phyloP scores from a whole-genome alignment of 2,113 vertebrate genomes.

The Limnothrissa miodon region DNA sequence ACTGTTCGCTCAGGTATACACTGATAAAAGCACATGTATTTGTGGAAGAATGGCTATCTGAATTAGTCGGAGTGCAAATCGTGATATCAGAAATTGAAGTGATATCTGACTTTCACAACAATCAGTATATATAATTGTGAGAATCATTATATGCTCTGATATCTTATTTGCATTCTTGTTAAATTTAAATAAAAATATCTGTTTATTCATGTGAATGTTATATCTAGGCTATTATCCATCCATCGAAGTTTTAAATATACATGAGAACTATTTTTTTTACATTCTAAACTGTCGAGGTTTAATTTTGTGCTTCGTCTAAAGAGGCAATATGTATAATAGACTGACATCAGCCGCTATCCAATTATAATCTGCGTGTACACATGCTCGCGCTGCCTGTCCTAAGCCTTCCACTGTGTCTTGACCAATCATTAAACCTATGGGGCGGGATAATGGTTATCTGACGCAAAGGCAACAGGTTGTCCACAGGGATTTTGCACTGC shows the following conservation, averaged over 20 bases:
- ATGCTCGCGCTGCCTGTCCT: slow-evolving; percentile 38
- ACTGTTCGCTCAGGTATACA: too few species aligned
- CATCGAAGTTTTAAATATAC: neutral
- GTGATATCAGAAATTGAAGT: too few species aligned
- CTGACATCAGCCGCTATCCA: slow-evolving; percentile 36
- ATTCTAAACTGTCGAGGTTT: neutral
- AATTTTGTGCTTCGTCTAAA: neutral
- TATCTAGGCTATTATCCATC: neutral
- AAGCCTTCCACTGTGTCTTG: slow-evolving; percentile 9
- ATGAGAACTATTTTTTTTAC: neutral
- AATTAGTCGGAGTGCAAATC: too few species aligned
- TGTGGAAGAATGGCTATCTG: too few species aligned
- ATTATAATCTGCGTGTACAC: neutral
- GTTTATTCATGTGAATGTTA: neutral
- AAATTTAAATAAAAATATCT: too few species aligned
- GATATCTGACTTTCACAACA: too few species aligned
- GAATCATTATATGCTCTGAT: too few species aligned
- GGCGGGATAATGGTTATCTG: slow-evolving; percentile 52
- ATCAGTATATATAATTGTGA: too few species aligned
- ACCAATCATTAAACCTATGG: slow-evolving; percentile 55
- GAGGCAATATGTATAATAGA: slow-evolving; percentile 33
- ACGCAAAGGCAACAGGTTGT: slow-evolving; percentile 74
- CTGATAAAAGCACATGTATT: too few species aligned
- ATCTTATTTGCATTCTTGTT: too few species aligned
- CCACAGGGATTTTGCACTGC: slow-evolving; percentile 28